Base-by-base conservation (phyloP, 2,113 vertebrate genomes). In the Athene noctua region DNA sequence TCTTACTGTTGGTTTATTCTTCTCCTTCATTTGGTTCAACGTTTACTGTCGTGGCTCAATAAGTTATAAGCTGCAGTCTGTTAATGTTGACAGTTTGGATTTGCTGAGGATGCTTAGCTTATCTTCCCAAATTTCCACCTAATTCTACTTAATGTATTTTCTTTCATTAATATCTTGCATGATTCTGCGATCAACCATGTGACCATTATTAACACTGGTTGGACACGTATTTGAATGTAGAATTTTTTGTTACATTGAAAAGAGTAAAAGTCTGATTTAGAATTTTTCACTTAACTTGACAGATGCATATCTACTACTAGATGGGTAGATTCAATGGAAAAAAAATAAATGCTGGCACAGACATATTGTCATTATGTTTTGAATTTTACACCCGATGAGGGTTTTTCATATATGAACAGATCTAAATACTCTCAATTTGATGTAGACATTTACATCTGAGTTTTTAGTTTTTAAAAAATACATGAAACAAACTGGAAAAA, bases 61-160 rank as follows among this genome's bases (percentile, higher is more conserved):
- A 97, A 97, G 70, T 94, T 90, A 92, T 94, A 92, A 97, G 62
- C 84, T 93, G 87, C 93, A 97, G 88, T 95, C 88, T 97, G 95
- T 96, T 97, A 92, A 94, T 97, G 97, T 95, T 97, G 95, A 90
- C 95, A 97, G 75, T 95, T 97, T 94, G 40, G 92, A 46, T 95
- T 96, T 96, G 71, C 63, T 96, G 68, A 94, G 67, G 23, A 81
- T 97, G 67, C 91, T 97, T 95, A 92, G 38, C 61, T 97, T 98
- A 88, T 96, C 87, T 84, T 97, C 61, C 19, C 27, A 14, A 95
- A 97, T 96, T 97, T 97, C 91, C 95, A 75, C 90, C 86, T 95
- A 90, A 94, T 98, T 87, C 49, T 26, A 72, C n/a, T 97, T 97
- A 96, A 97, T 97, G 97, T 97, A 96, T 96, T 94, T 93, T 86